Evolutionary conservation across 1,140 invertebrate genomes (phyloP).

Genomic region (Colletes latitarsis): DNA sequence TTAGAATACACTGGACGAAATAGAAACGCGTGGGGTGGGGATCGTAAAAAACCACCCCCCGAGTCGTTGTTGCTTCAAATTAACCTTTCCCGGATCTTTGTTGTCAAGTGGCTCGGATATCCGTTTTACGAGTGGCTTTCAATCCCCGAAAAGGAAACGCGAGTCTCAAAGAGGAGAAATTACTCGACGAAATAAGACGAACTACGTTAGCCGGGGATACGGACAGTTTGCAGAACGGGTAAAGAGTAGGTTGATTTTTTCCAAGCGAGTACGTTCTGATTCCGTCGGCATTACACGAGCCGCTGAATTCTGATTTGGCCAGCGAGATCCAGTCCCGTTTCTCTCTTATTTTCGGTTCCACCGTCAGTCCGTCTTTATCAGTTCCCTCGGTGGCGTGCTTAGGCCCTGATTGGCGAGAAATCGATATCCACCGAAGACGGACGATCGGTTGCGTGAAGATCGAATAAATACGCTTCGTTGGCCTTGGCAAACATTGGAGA

Average conservation of each 20-base stretch:
- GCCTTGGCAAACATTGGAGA: background rate
- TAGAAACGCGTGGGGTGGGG: no score
- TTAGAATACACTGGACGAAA: no score
- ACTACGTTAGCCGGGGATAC: background rate
- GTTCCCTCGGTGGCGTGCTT: background rate
- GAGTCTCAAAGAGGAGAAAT: background rate
- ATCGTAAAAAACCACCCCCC: no score
- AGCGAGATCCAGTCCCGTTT: constrained; percentile 35
- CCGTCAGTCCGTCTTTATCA: background rate
- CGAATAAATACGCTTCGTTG: constrained; percentile 45
- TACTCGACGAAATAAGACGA: constrained; percentile 7
- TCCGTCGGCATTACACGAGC: constrained; percentile 58
- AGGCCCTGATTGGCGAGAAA: constrained; percentile 53
- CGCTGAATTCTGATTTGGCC: constrained; percentile 50
- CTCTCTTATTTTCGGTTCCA: background rate
- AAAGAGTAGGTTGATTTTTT: constrained; percentile 50
- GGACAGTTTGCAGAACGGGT: constrained; percentile 5
- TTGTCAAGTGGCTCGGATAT: background rate
- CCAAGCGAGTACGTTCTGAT: constrained; percentile 61
- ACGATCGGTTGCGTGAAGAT: constrained; percentile 35
- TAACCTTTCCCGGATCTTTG: background rate
- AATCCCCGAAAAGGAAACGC: background rate
- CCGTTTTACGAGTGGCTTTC: background rate
- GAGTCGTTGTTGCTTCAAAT: background rate
- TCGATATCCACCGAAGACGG: constrained; percentile 47